phyloP scores from a whole-genome alignment of 2,797 vertebrate species.

The Onychomys leucogaster region DNA sequence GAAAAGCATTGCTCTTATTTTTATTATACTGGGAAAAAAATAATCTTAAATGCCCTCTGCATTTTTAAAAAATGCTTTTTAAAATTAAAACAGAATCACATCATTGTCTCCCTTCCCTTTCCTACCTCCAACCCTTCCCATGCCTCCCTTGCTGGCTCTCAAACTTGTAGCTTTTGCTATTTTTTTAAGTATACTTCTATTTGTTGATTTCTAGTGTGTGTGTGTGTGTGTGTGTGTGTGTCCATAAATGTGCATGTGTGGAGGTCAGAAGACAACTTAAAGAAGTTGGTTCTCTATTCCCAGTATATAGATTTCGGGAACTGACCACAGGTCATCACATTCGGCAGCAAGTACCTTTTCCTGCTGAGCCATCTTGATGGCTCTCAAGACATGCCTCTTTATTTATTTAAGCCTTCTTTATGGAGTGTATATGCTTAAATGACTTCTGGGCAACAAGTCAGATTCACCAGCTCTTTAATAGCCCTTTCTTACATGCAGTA shows the following conservation, averaged over 20 bases:
- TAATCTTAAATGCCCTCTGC: neutral
- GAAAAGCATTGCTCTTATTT: neutral
- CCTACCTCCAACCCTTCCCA: neutral
- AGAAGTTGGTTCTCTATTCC: too few species aligned
- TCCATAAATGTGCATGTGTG: too few species aligned
- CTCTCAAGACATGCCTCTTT: neutral
- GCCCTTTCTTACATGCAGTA: constrained; percentile 23
- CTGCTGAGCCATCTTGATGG: neutral
- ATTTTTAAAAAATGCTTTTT: neutral
- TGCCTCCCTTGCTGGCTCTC: neutral
- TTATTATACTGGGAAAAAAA: constrained; percentile 37
- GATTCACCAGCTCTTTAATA: constrained; percentile 18
- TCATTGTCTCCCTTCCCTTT: neutral
- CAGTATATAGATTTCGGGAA: neutral
- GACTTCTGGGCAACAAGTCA: constrained; percentile 48
- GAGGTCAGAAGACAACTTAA: neutral
- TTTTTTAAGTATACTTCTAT: neutral
- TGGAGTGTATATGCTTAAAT: constrained; percentile 4
- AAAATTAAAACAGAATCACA: neutral
- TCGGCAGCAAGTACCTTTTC: neutral
- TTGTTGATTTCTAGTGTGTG: neutral
- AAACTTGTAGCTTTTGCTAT: neutral
- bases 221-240: neutral
- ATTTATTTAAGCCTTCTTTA: neutral
- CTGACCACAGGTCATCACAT: neutral